Base-by-base conservation (phyloP, 2,113 vertebrate genomes). In the Myanophis thanlyinensis region DNA sequence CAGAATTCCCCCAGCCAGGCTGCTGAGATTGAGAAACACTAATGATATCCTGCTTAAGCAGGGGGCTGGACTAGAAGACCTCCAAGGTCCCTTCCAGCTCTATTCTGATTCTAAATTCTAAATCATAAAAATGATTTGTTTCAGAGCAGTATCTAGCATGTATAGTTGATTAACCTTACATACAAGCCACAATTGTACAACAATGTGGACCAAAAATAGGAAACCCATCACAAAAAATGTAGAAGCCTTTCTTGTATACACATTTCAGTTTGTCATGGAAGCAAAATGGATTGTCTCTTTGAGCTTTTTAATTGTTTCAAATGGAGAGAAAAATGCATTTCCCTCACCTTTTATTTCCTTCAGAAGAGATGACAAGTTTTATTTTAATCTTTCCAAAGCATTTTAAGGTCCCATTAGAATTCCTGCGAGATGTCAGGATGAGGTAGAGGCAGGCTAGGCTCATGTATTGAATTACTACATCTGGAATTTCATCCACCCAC, bases 311-410 rank as follows among this genome's bases (percentile, higher is more conserved):
- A 40, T 47, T 0, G 12, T 91, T 96, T 93, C 85, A 89, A 85
- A 94, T 67, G 73, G 40, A 87, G 30, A 91, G 96, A 95, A 96
- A 96, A 85, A 56, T 49, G 30, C 73, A 73, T 86, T n/a, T 95
- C 95, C 95, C 90, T n/a, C n/a, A n/a, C 93, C 94, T 22, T 89
- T 44, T 47, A 44, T 96, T 97, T 91, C 85, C 73, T 90, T 93
- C 92, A 91, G 47, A 93, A 93, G 23, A 95, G 27, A 93, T 87
- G 93, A 93, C 90, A 94, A 93, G 80, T 88, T 85, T 91, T 95
- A 84, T 96, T 97, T 97, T 95, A 96, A 95, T 95, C 90, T 96
- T 94, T 94, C 80, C 90, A 91, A 91, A 87, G 88, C 89, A n/a
- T 84, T 96, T 93, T 91, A 52, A 30, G 89, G 92, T 94, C 93